Conservation (phyloP, 2,113 vertebrate genomes). For the Apeltes quadracus region DNA sequence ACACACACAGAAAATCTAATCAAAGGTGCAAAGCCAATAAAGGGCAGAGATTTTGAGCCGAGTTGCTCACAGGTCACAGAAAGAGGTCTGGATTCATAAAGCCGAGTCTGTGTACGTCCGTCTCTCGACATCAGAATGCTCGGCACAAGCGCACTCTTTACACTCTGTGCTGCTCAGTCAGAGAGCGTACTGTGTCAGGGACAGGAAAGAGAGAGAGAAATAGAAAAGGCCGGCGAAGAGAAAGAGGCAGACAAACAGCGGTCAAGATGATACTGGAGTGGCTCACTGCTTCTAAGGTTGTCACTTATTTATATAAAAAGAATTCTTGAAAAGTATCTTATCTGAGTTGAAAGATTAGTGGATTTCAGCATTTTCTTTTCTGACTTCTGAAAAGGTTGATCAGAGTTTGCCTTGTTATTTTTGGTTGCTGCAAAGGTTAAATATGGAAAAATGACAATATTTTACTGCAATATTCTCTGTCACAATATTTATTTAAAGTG, state of each 20-base stretch:
- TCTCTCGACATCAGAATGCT: constrained; percentile 70
- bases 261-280: constrained; percentile 42
- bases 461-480: constrained; percentile 4
- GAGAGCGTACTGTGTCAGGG: constrained; percentile 61
- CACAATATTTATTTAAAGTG: neutral
- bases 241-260: constrained; percentile 41
- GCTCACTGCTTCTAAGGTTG: constrained; percentile 27
- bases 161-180: constrained; percentile 58
- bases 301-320: constrained; percentile 40
- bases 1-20: constrained; percentile 41
- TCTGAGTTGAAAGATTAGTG: constrained; percentile 16
- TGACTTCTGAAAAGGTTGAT: constrained; percentile 8
- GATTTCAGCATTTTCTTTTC: neutral
- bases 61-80: constrained; percentile 49
- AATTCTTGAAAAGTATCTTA: constrained; percentile 23
- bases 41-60: constrained; percentile 3
- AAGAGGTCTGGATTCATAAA: constrained; percentile 66
- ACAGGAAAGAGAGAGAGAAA: constrained; percentile 27
- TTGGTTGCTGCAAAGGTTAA: neutral
- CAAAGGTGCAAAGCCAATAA: constrained; percentile 30
- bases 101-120: constrained; percentile 63
- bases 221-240: constrained; percentile 16
- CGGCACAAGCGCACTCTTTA: constrained; percentile 58
- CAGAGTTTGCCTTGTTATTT: neutral
- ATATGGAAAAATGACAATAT: neutral